phyloP scores from a whole-genome alignment of 2,113 vertebrate species.

The Elgaria multicarinata region DNA sequence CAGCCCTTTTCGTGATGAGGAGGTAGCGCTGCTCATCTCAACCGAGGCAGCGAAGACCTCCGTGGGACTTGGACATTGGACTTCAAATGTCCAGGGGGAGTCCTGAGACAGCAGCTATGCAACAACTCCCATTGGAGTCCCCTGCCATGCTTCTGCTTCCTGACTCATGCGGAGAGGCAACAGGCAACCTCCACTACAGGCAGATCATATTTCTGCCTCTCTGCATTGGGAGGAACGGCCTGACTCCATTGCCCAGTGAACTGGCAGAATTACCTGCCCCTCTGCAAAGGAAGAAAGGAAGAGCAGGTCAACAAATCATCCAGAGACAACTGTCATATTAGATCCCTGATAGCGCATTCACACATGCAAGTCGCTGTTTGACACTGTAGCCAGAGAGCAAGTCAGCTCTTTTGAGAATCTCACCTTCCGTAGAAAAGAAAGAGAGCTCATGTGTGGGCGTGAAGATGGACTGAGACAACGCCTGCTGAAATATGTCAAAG shows the following conservation, averaged over 20 bases:
- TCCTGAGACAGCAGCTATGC: background rate
- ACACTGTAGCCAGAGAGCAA: background rate
- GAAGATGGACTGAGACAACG: background rate
- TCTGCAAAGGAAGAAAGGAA: no score
- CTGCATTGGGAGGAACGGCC: background rate
- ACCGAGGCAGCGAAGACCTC: background rate
- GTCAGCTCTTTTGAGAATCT: background rate
- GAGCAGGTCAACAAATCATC: no score
- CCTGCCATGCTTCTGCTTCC: background rate
- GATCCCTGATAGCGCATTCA: background rate
- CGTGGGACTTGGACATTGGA: background rate
- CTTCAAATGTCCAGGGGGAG: no score
- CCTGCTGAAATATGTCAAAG: background rate
- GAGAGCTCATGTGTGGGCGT: no score
- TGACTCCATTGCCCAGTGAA: background rate
- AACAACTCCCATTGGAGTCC: background rate
- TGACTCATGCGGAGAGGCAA: background rate
- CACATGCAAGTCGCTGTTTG: background rate
- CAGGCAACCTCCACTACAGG: background rate
- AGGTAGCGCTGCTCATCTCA: background rate
- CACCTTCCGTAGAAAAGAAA: background rate
- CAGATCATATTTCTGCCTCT: background rate
- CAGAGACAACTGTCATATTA: background rate
- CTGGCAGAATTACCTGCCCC: no score
- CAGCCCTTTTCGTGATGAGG: no score